These are phyloP conservation scores for Holocentrus rufus DNA, from an alignment of 2,797 vertebrate species.

Conservation along the genomic window DNA sequence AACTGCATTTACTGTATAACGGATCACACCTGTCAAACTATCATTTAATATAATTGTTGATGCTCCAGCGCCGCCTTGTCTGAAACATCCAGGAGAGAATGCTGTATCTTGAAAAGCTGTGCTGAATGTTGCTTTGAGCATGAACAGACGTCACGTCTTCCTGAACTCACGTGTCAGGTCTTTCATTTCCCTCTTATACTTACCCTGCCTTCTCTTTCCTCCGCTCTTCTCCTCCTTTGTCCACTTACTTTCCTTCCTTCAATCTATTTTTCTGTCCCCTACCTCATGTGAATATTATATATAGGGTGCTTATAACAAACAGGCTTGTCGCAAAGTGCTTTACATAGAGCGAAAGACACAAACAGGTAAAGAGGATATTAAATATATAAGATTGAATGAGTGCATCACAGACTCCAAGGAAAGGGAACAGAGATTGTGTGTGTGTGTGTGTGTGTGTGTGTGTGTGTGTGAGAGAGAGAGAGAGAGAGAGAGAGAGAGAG, in stretches of 20 bases:
- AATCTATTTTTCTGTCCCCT: too few species aligned
- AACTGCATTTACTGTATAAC: too few species aligned
- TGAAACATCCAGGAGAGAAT: too few species aligned
- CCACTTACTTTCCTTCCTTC: too few species aligned
- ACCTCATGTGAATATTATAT: background rate
- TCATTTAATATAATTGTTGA: too few species aligned
- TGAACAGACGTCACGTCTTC: slow-evolving; percentile 10
- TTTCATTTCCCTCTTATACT: background rate
- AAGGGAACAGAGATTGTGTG: background rate
- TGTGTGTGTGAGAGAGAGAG: background rate
- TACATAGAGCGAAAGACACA: background rate
- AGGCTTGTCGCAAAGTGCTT: background rate
- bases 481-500: background rate
- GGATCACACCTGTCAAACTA: too few species aligned
- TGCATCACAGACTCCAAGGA: background rate
- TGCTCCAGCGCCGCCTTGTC: too few species aligned
- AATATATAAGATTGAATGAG: background rate
- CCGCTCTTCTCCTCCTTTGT: background rate
- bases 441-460: background rate
- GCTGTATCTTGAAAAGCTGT: background rate
- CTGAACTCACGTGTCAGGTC: background rate
- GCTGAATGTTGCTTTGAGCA: slow-evolving; percentile 9
- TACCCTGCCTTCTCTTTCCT: background rate
- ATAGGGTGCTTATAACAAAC: background rate
- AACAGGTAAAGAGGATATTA: background rate